Evolutionary conservation across 35 echinoderm and acorn worm genomes (phyloP), one percentile per base, ranked within the genome.

Genomic region (Ophiothrix spiculata): DNA sequence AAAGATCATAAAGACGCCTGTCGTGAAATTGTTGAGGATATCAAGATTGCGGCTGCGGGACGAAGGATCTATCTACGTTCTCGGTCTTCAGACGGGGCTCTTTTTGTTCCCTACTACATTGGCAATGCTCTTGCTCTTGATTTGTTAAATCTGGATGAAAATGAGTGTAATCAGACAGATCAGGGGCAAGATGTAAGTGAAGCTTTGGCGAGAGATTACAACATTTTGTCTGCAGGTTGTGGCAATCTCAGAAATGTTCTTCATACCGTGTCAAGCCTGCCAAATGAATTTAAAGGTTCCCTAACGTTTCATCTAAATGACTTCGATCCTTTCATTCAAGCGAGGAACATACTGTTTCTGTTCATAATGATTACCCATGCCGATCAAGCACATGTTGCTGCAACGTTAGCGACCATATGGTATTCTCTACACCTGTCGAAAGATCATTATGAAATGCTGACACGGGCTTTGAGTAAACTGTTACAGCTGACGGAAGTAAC

Each of bases 201-300:
- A 40, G 4, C 6, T 33, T 37, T 56, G 0, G 3, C 8, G 29
- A 64, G 46, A 38, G 84, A 82, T 36, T 87, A 56, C 60, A 63
- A 78, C 64, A 64, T 89, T 28, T 56, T 93, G 36, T 74, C 87
- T 11, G 75, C 86, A 38, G 91, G 81, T 42, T 82, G 74, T 45
- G 91, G 91, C 12, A 87, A 93, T 29, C 38, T 93, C 11, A 39
- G 87, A 34, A 81, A 93, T 35, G 46, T 79, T 1, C 64, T 93
- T 1, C 49, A 84, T 14, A 93, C 91, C 32, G 82, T 77, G 3
- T 73, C 81, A 21, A 89, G 86, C 33, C 81, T 93, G 13, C 87
- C 91, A 29, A 32, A 1, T 15, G 32, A 80, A 19, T 93, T 80
- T 77, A 78, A n/a, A 63, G 91, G 91, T 39, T 84, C 79, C 15